Evolutionary conservation across 1,140 invertebrate species (phyloP).

Genomic region (Danaus plexippus): DNA sequence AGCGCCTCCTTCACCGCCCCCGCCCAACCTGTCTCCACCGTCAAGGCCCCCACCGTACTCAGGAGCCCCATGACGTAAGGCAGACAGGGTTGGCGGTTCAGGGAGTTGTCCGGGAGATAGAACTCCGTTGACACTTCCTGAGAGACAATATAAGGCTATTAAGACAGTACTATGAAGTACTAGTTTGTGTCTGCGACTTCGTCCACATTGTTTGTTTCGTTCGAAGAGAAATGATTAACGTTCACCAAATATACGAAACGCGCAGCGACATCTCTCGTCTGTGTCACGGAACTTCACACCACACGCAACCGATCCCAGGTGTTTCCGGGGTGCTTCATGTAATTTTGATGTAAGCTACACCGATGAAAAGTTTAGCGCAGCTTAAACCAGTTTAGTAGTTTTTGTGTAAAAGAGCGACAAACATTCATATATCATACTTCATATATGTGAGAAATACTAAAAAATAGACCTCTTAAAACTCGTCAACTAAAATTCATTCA

Average conservation of each 20-base stretch:
- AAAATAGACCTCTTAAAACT: background rate
- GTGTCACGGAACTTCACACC: background rate
- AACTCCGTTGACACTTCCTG: slow-evolving; percentile 23
- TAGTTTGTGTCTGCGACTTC: too few relatives aligned
- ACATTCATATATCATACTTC: too few relatives aligned
- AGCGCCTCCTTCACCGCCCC: too few relatives aligned
- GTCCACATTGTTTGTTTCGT: too few relatives aligned
- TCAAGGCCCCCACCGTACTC: slow-evolving; percentile 4
- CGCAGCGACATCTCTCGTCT: background rate
- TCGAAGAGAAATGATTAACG: background rate
- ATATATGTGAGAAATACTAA: slow-evolving; percentile 3
- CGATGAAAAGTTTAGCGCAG: too few relatives aligned
- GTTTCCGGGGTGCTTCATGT: too few relatives aligned
- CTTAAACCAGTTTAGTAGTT: too few relatives aligned
- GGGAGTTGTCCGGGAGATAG: slow-evolving; percentile 19
- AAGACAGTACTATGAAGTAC: too few relatives aligned
- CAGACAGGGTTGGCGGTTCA: slow-evolving; percentile 30
- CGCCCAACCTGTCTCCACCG: background rate
- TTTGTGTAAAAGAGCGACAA: too few relatives aligned
- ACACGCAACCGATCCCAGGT: too few relatives aligned
- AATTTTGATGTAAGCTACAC: too few relatives aligned
- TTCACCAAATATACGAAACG: background rate
- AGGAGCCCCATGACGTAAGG: slow-evolving; percentile 22
- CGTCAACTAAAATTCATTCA: too few relatives aligned
- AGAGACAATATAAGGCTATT: background rate